These are phyloP conservation scores for Pseudoips prasinana DNA, from an alignment of 2,888 invertebrate genomes.

Conservation along the genomic window DNA sequence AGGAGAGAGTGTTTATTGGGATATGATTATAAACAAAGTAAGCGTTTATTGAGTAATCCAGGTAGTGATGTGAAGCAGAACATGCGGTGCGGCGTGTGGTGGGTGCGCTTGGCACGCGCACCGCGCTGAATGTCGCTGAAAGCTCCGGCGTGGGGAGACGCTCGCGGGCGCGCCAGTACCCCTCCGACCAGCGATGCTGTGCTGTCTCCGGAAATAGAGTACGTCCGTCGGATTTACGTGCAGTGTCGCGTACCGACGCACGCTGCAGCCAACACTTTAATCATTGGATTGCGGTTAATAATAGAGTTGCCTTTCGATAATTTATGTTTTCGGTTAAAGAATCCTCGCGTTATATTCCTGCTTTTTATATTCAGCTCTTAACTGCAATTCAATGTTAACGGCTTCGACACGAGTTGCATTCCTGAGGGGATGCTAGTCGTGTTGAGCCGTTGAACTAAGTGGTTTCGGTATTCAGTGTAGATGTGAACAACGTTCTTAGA, in stretches of 20 bases:
- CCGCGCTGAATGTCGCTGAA: slow-evolving; percentile 62
- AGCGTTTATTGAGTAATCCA: slow-evolving; percentile 26
- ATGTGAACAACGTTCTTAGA: slow-evolving; percentile 67
- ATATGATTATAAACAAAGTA: slow-evolving; percentile 28
- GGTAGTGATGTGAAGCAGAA: slow-evolving; percentile 28
- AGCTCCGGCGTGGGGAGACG: slow-evolving; percentile 59
- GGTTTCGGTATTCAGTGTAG: slow-evolving; percentile 59
- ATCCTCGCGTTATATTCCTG: slow-evolving; percentile 13
- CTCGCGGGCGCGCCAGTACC: slow-evolving; percentile 71
- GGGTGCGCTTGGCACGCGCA: slow-evolving; percentile 54
- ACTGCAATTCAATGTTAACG: slow-evolving; percentile 56
- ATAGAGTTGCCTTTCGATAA: slow-evolving; percentile 45
- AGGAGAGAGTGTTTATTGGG: slow-evolving; percentile 1
- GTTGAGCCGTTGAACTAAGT: slow-evolving; percentile 39
- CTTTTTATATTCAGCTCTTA: slow-evolving; percentile 7
- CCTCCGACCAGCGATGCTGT: slow-evolving; percentile 83
- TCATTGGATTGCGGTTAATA: slow-evolving; percentile 68
- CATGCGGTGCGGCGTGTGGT: slow-evolving; percentile 13
- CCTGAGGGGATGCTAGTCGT: slow-evolving; percentile 55
- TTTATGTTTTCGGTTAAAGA: slow-evolving; percentile 24
- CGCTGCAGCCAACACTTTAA: slow-evolving; percentile 49
- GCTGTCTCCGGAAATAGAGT: slow-evolving; percentile 83
- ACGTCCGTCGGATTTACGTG: slow-evolving; percentile 59
- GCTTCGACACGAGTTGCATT: slow-evolving; percentile 61
- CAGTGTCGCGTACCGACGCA: slow-evolving; percentile 56